These are phyloP conservation scores for Anisognathus igniventris DNA, from an alignment of 2,797 vertebrate genomes.

Conservation along the genomic window DNA sequence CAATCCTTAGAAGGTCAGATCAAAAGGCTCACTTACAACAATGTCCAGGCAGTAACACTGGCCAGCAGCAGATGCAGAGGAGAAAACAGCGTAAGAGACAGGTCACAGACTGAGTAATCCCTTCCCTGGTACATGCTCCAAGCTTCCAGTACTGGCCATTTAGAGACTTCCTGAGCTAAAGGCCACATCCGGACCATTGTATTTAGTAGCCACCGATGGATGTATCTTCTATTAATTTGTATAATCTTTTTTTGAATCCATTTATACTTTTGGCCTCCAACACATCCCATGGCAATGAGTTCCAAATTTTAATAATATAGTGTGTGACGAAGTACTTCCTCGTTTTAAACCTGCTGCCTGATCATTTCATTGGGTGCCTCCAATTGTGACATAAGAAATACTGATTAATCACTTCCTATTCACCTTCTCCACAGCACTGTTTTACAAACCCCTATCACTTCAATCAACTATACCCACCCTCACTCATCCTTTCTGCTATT, in stretches of 20 bases:
- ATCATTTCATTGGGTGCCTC: not conserved
- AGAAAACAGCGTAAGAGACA: not conserved
- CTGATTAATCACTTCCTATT: not conserved
- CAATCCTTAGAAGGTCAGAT: not conserved
- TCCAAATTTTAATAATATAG: slow-evolving; percentile 4
- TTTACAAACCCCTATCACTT: not conserved
- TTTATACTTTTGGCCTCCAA: slow-evolving; percentile 16
- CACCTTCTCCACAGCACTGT: not conserved
- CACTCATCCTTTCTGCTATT: not conserved
- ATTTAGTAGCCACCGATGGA: not conserved
- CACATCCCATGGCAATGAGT: not conserved
- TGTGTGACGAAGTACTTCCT: slow-evolving; percentile 17
- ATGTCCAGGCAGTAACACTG: not conserved
- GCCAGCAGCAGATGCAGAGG: not conserved
- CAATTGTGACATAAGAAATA: not conserved
- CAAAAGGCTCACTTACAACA: not conserved
- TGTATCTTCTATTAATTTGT: not conserved
- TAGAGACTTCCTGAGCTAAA: slow-evolving; percentile 29
- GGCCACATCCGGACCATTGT: not conserved
- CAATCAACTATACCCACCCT: not conserved
- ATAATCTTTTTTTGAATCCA: not conserved
- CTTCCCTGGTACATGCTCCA: not conserved
- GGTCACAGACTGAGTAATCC: not conserved
- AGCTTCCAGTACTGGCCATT: slow-evolving; percentile 5
- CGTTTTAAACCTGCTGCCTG: not conserved